Evolutionary conservation across 2,113 vertebrate species (phyloP), one percentile per base, ranked within the genome.

Genomic region (Hypanus sabinus): DNA sequence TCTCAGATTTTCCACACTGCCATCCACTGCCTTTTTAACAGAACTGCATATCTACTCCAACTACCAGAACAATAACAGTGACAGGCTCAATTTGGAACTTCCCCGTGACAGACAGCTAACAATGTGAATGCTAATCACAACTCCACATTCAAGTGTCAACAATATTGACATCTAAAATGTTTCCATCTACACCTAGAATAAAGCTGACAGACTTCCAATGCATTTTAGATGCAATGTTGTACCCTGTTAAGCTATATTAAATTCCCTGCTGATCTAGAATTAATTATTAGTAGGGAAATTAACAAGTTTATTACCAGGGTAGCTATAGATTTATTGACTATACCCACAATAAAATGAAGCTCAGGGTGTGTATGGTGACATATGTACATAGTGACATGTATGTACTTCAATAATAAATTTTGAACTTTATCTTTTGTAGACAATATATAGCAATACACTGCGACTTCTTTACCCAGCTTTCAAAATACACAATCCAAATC

Each of bases 1-100:
- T 65, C 76, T 79, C 60, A 33, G 60, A 90, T 90, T 90, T 90
- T 90, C 85, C 20, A 90, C 60, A 90, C 85, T 90, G 85, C 85
- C 85, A 65, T 33, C 85, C 30, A 90, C 85, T 90, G 85, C 60
- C n/a, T 33, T 65, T n/a, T 12, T 20, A 33, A 16, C 33, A 55
- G n/a, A 90, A 90, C 85, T 90, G 85, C 60, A 90, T 33, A n/a
- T 16, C 14, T 18, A 16, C 55, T n/a, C 60, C 62, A 6, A 16
- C 38, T 7, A 6, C 85, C 60, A 68, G 30, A 87, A 90, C 57
- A 88, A 30, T 16, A 88, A 12, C 76, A n/a, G n/a, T 14, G 76
- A 62, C 30, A n/a, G 85, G 7, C 10, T 87, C 57, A 60, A 11
- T 11, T 60, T 62, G 24, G 24, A 87, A 87, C 83, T 60, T 60